Percentiles rank a stretch among this genome's conserved stretches.
Evolutionary conservation across 2,113 vertebrate species (phyloP).

Genomic region (Proterorhinus semilunaris): DNA sequence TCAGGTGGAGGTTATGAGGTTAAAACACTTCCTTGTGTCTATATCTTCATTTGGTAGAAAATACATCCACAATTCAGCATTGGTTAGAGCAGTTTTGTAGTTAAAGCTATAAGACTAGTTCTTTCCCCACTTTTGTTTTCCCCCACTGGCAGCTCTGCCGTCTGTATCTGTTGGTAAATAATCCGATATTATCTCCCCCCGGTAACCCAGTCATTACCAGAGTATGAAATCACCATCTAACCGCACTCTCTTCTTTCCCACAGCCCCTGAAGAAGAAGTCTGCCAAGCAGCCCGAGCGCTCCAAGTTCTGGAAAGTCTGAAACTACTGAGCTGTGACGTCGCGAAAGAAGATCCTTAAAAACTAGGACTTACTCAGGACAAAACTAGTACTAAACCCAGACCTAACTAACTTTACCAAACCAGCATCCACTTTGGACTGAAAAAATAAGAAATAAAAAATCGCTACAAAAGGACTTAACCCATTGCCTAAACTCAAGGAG

Average conservation of each 20-base stretch:
- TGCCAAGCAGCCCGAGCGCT: slow-evolving; percentile 52
- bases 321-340: slow-evolving; percentile 73
- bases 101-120: no score
- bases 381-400: slow-evolving; percentile 1
- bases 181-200: background rate
- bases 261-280: slow-evolving; percentile 68
- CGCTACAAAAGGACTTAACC: background rate
- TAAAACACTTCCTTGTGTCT: no score
- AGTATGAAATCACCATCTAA: slow-evolving; percentile 6
- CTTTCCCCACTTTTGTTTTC: no score
- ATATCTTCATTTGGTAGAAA: no score
- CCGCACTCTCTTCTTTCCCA: slow-evolving; percentile 13
- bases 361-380: slow-evolving; percentile 62
- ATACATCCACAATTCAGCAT: no score
- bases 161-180: background rate
- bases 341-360: slow-evolving; percentile 51
- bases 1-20: no score
- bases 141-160: no score
- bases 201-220: background rate
- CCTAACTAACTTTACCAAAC: background rate
- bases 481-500: background rate
- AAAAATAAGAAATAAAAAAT: slow-evolving; percentile 29
- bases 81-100: no score
- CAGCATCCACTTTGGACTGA: background rate
- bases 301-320: slow-evolving; percentile 74